Base-by-base conservation (phyloP, 2,113 vertebrate genomes). In the Miniopterus natalensis region DNA sequence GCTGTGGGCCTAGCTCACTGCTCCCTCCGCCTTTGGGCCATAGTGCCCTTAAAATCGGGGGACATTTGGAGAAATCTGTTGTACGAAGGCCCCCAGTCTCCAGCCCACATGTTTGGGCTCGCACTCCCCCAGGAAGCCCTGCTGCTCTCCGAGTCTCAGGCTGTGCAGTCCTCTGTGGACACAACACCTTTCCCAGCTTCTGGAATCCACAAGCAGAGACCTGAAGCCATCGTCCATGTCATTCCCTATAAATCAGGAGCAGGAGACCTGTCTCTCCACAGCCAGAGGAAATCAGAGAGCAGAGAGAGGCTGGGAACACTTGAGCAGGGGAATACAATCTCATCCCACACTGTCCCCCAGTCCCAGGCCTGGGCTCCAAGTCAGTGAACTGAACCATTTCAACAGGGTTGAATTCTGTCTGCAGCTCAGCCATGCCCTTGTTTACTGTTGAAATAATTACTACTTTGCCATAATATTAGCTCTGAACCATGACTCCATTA, bases 371-470 rank as follows among this genome's bases (percentile, higher is more conserved):
- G 75, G 74, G 25, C 53, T 90, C 83, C 25, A 25, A 95, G 84
- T 93, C 93, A 80, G 97, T 95, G 95, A 97, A 96, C 95, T 92
- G 97, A 97, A 97, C 97, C 97, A 79, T 97, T 98, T 97, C 98
- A 96, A 93, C 93, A 94, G 95, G 96, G 96, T 98, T 97, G 97
- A 94, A 95, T 98, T 97, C 98, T 98, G 97, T 98, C 79, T 63
- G 96, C 98, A 98, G 97, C 98, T 98, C 98, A 98, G 98, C 98
- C 98, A 42, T 98, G 98, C 98, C 98, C 98, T 98, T 99, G 98
- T 99, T 99, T 99, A 98, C 98, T 98, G 98, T 98, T 98, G 98
- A 98, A 98, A 98, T 99, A 98, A 98, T 99, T 98, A 98, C 98
- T 98, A 97, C 98, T 98, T 98, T 98, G 98, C 98, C 98, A 99